These are phyloP conservation scores for Eudyptes chrysolophus DNA, from an alignment of 2,113 vertebrate genomes.

Conservation along the genomic window DNA sequence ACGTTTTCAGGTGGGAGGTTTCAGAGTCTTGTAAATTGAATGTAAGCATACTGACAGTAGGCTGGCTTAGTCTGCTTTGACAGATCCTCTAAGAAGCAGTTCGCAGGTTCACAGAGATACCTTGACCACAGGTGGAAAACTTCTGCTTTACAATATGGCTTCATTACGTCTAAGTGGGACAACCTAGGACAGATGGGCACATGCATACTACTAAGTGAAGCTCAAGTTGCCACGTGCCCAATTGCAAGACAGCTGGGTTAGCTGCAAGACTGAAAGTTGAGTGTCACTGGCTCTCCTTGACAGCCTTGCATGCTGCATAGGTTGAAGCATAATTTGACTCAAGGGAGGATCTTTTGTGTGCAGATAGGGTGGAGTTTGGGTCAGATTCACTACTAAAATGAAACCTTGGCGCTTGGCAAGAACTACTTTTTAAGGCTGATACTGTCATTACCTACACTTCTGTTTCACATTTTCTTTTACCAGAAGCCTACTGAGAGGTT, in stretches of 20 bases:
- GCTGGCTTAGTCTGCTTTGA: neutral
- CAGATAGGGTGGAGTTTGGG: neutral
- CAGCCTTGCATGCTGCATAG: neutral
- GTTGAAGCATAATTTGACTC: neutral
- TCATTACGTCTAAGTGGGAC: neutral
- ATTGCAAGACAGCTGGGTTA: neutral
- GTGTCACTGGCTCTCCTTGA: neutral
- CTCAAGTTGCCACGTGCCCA: neutral
- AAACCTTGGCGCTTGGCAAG: neutral
- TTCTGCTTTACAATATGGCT: neutral
- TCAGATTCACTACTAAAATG: neutral
- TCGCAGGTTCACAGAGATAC: neutral
- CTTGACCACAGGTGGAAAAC: neutral
- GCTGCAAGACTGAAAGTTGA: neutral
- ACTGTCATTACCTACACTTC: neutral
- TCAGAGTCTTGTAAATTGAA: neutral
- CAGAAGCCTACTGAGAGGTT: neutral
- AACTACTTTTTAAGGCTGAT: neutral
- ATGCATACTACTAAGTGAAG: neutral
- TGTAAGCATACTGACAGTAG: neutral
- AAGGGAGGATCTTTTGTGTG: neutral
- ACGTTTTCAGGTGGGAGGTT: neutral
- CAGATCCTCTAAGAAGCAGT: neutral
- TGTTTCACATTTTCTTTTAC: neutral
- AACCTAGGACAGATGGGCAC: neutral